A percentile compares a stretch with the other conserved stretches of the same genome.
phyloP scores from a whole-genome alignment of 2,888 invertebrate genomes.

The Thymelicus lineola region DNA sequence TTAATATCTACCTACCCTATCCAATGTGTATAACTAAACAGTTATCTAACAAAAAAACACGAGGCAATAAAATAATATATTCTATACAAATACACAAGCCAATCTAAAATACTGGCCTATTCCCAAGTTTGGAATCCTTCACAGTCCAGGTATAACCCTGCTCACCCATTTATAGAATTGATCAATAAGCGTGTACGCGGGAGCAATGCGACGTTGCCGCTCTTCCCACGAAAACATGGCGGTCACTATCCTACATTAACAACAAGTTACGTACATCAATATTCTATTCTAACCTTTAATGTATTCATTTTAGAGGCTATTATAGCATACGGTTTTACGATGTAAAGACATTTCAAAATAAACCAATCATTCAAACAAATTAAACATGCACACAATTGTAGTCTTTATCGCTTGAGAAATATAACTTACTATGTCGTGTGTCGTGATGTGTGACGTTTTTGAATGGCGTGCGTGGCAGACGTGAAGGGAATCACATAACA shows the following conservation, averaged over 20 bases:
- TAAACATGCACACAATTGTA: background rate
- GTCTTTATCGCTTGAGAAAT: background rate
- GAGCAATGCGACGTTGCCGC: slow-evolving; percentile 41
- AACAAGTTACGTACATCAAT: background rate
- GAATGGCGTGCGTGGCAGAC: slow-evolving; percentile 23
- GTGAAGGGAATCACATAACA: slow-evolving; percentile 23
- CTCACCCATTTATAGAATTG: slow-evolving; percentile 27
- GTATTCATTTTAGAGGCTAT: background rate
- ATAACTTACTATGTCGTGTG: background rate
- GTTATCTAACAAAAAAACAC: background rate
- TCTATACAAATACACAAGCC: background rate
- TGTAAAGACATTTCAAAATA: slow-evolving; percentile 6
- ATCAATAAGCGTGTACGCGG: slow-evolving; percentile 16
- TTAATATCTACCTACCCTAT: no score
- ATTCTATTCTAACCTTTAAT: background rate
- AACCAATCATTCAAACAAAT: slow-evolving; percentile 11
- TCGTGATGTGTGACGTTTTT: slow-evolving; percentile 15
- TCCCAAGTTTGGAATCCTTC: background rate
- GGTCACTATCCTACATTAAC: background rate
- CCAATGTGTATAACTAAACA: no score
- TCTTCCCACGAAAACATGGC: slow-evolving; percentile 31
- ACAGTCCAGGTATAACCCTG: background rate
- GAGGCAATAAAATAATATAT: background rate
- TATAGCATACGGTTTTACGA: background rate
- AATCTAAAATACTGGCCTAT: background rate